These are phyloP conservation scores for Ascidia mentula DNA, from an alignment of 23 tunicate genomes.

Conservation along the genomic window DNA sequence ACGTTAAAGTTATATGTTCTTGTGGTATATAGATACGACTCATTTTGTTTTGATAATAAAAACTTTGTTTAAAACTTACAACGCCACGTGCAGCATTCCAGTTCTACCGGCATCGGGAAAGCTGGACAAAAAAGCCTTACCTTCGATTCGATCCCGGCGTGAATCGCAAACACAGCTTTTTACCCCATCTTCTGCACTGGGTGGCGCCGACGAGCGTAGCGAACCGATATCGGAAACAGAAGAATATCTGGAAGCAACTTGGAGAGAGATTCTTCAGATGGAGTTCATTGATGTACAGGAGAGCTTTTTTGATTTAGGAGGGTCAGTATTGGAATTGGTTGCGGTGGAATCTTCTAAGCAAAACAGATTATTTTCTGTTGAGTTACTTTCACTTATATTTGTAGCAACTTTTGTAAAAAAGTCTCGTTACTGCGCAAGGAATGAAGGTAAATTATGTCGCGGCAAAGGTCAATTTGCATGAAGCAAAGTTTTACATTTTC, in stretches of 20 bases:
- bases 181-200: not conserved
- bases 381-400: too few species aligned
- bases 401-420: too few species aligned
- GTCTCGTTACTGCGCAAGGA: too few species aligned
- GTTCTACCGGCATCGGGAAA: constrained; percentile 81
- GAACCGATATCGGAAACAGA: constrained; percentile 66
- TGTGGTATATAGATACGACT: too few species aligned
- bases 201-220: constrained; percentile 15
- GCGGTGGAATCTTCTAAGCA: not conserved
- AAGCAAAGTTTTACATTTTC: too few species aligned
- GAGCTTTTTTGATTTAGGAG: constrained; percentile 95
- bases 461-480: too few species aligned
- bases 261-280: constrained; percentile 77
- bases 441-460: too few species aligned
- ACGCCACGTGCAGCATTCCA: constrained; percentile 81
- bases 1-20: not conserved
- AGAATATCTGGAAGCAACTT: constrained; percentile 46
- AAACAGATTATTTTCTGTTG: too few species aligned
- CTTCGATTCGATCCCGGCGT: constrained; percentile 22
- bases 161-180: not conserved
- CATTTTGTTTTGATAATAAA: not conserved
- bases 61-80: too few species aligned
- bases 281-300: constrained; percentile 67
- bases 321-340: constrained; percentile 34
- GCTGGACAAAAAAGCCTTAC: constrained; percentile 85